These are phyloP conservation scores for Hippocampus mohnikei DNA, from an alignment of 2,113 vertebrate species.

Conservation along the genomic window DNA sequence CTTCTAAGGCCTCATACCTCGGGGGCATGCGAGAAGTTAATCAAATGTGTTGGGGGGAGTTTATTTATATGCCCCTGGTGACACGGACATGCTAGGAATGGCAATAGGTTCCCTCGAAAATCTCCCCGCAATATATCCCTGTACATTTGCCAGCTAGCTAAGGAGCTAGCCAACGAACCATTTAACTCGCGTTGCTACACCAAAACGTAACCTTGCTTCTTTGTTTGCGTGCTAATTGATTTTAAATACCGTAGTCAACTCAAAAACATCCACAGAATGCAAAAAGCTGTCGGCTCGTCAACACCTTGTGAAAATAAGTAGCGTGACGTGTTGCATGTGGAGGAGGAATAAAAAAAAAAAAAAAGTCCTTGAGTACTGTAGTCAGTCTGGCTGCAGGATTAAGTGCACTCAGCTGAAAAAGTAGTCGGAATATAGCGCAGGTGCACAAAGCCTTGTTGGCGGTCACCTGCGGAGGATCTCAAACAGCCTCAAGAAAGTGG, in stretches of 20 bases:
- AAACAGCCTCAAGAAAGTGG: not conserved
- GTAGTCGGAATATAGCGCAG: not conserved
- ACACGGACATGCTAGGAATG: constrained; percentile 54
- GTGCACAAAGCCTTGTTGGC: not conserved
- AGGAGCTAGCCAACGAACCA: not conserved
- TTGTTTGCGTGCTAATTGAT: no score
- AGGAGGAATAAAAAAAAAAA: not conserved
- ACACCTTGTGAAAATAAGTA: not conserved
- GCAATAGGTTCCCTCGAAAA: constrained; percentile 44
- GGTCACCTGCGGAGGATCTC: not conserved
- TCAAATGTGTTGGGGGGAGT: constrained; percentile 53
- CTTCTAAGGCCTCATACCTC: constrained; percentile 53
- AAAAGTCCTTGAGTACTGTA: constrained; percentile 40
- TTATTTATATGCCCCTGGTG: constrained; percentile 51
- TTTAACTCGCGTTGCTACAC: not conserved
- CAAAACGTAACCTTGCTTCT: not conserved
- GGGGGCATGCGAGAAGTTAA: constrained; percentile 55
- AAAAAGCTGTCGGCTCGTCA: not conserved
- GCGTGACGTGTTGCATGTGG: not conserved
- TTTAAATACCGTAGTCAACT: no score
- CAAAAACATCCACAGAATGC: not conserved
- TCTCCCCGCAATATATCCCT: constrained; percentile 48
- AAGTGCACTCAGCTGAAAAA: constrained; percentile 59
- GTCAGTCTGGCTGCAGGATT: constrained; percentile 61
- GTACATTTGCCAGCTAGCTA: constrained; percentile 45